Conservation (phyloP, 1,140 invertebrate species). For the Augochlora pura region DNA sequence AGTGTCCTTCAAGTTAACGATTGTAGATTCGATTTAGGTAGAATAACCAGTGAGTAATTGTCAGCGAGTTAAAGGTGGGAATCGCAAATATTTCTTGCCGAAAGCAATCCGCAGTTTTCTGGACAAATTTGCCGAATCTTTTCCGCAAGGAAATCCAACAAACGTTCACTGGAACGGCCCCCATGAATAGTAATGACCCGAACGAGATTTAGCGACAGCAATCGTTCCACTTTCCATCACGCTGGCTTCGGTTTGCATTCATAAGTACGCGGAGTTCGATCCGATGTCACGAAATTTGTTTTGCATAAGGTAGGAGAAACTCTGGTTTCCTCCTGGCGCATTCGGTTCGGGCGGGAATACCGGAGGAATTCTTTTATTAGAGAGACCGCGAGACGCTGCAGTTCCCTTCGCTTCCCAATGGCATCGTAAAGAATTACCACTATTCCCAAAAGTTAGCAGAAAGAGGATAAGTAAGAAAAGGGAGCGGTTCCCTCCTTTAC, state of each 20-base stretch:
- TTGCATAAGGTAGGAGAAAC: slow-evolving; percentile 13
- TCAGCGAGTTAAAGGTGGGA: too few relatives aligned
- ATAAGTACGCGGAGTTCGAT: neutral
- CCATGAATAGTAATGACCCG: neutral
- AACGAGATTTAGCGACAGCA: neutral
- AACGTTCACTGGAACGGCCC: too few relatives aligned
- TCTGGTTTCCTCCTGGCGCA: slow-evolving; percentile 20
- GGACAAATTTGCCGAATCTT: too few relatives aligned
- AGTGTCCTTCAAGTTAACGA: too few relatives aligned
- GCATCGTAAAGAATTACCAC: slow-evolving; percentile 62
- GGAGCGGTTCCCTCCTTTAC: slow-evolving; percentile 43
- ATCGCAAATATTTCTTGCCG: too few relatives aligned
- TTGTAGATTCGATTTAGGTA: too few relatives aligned
- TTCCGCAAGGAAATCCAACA: too few relatives aligned
- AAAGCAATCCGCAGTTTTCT: too few relatives aligned
- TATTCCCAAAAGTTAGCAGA: slow-evolving; percentile 56
- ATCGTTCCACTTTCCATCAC: neutral
- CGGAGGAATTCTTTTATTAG: slow-evolving; percentile 61
- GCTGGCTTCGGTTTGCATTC: neutral
- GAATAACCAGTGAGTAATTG: too few relatives aligned
- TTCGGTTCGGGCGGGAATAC: neutral
- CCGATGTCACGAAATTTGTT: neutral
- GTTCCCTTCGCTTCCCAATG: slow-evolving; percentile 62
- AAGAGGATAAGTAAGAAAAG: slow-evolving; percentile 40
- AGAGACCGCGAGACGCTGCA: slow-evolving; percentile 43